Percentiles rank a stretch among this genome's conserved stretches.
These are phyloP conservation scores for Heliornis fulica DNA, from an alignment of 2,113 vertebrate species.

Conservation along the genomic window DNA sequence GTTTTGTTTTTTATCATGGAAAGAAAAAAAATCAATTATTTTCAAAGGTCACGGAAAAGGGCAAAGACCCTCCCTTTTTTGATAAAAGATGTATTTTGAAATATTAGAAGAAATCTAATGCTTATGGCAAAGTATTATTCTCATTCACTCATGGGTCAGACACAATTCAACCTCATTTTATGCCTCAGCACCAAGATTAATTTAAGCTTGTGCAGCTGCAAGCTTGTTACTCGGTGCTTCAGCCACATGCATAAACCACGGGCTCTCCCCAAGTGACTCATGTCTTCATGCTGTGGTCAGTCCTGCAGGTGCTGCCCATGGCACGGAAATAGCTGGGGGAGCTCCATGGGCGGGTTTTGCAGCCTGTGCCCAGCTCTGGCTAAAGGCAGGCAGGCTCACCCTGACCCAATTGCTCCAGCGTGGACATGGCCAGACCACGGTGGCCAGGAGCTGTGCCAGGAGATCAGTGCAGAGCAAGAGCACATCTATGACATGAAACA, in stretches of 20 bases:
- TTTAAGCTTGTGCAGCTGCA: background rate
- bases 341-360: background rate
- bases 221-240: background rate
- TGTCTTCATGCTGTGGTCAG: background rate
- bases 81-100: background rate
- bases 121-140: background rate
- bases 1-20: background rate
- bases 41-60: background rate
- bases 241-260: background rate
- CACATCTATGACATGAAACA: background rate
- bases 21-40: background rate
- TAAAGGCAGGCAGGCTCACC: background rate
- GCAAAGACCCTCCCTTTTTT: background rate
- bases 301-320: background rate
- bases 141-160: background rate
- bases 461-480: accelerated
- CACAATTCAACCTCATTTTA: background rate
- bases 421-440: accelerated
- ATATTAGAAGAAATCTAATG: background rate
- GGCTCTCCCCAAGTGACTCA: background rate
- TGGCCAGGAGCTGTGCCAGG: background rate
- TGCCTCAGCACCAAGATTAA: background rate
- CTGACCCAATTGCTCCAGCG: background rate
- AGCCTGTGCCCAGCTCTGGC: background rate
- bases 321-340: background rate